Evolutionary conservation across 2,888 invertebrate genomes (phyloP).

Genomic region (Drosophila mettleri): DNA sequence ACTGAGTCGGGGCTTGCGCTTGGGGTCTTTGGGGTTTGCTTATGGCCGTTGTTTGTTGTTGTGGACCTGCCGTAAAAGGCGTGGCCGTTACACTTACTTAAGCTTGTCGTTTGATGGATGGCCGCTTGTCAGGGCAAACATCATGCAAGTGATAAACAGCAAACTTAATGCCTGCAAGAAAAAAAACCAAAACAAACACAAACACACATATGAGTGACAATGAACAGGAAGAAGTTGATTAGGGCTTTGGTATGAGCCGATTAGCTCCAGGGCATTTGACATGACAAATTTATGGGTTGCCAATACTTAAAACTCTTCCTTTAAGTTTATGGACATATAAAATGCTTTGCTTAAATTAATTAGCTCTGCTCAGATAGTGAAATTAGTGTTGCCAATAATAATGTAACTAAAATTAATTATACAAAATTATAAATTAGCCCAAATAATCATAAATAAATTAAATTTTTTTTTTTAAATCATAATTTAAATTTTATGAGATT

Average conservation of each 20-base stretch:
- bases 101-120: slow-evolving; percentile 83
- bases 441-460: no score
- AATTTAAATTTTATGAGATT: no score
- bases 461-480: no score
- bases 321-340: neutral
- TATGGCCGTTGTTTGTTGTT: slow-evolving; percentile 12
- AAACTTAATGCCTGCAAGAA: slow-evolving; percentile 72
- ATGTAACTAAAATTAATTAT: no score
- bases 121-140: slow-evolving; percentile 76
- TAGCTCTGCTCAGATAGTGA: no score
- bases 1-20: neutral
- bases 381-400: no score
- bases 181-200: slow-evolving; percentile 9
- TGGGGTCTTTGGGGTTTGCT: neutral
- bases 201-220: neutral
- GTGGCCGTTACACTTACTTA: slow-evolving; percentile 76
- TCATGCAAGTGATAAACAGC: slow-evolving; percentile 76
- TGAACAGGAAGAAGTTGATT: slow-evolving; percentile 14
- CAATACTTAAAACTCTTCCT: neutral
- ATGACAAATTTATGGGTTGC: neutral
- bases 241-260: neutral
- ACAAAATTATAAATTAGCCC: no score
- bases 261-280: neutral
- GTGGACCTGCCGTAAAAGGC: slow-evolving; percentile 53
- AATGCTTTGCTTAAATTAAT: no score